phyloP scores from a whole-genome alignment of 2,888 invertebrate species.

The Nineta flava region DNA sequence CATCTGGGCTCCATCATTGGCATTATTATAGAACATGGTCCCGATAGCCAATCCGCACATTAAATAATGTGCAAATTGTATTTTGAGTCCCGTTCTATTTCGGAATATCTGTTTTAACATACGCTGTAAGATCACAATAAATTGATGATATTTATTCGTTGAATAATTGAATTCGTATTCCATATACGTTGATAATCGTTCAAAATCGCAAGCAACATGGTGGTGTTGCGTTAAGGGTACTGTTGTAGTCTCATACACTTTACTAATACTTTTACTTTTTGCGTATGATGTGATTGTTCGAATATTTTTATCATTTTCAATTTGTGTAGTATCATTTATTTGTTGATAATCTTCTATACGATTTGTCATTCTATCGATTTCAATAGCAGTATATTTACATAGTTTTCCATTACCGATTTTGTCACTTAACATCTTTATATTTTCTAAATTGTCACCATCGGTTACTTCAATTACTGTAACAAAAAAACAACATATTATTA shows the following conservation, averaged over 20 bases:
- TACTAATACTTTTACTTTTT: background rate
- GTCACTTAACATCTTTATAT: conserved; percentile 33
- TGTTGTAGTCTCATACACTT: background rate
- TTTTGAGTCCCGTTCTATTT: conserved; percentile 32
- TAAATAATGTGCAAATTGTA: conserved; percentile 10
- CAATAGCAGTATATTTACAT: conserved; percentile 20
- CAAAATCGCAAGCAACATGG: background rate
- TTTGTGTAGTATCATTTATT: background rate
- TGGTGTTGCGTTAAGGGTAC: background rate
- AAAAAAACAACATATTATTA: too few relatives aligned
- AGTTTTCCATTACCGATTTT: conserved; percentile 43
- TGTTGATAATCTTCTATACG: background rate
- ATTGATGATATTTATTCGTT: conserved; percentile 39
- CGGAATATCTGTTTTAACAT: conserved; percentile 44
- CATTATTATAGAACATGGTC: conserved; percentile 9
- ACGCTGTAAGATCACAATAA: conserved; percentile 36
- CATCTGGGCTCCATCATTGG: conserved; percentile 9
- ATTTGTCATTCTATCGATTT: background rate
- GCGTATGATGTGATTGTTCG: too few relatives aligned
- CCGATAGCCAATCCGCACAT: conserved; percentile 8
- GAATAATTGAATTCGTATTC: conserved; percentile 31
- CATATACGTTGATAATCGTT: conserved; percentile 7
- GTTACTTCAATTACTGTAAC: conserved; percentile 45
- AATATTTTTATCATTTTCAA: background rate
- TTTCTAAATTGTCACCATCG: conserved; percentile 31